Percentiles rank a stretch among this genome's conserved stretches.
These are phyloP conservation scores for Neocrepidodera transversa DNA, from an alignment of 2,888 invertebrate species.

Conservation along the genomic window DNA sequence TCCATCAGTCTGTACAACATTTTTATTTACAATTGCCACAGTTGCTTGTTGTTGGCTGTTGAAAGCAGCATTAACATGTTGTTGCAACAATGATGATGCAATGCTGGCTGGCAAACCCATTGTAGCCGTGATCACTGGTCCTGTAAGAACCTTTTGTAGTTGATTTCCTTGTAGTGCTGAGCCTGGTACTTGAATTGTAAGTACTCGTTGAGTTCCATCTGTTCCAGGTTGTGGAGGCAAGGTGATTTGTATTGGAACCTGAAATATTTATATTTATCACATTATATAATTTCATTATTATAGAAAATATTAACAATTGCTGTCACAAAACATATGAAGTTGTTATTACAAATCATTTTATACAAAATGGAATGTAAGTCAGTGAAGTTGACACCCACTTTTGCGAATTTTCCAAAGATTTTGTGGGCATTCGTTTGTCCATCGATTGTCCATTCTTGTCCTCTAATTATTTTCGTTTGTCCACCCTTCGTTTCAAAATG, in stretches of 20 bases:
- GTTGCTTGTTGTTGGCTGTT: conserved; percentile 49
- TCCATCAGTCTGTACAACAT: conserved; percentile 49
- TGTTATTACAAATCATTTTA: too few species aligned
- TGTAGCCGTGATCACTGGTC: conserved; percentile 88
- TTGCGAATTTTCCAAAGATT: too few species aligned
- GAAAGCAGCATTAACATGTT: conserved; percentile 83
- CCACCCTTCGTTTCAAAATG: too few species aligned
- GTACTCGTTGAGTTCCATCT: conserved; percentile 69
- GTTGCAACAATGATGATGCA: conserved; percentile 84
- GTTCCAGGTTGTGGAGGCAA: conserved; percentile 81
- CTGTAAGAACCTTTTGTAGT: conserved; percentile 76
- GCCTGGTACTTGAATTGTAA: conserved; percentile 91
- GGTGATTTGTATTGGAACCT: conserved; percentile 74
- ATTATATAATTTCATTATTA: background rate
- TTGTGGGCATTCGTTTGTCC: too few species aligned
- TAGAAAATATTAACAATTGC: background rate
- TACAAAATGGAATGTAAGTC: too few species aligned
- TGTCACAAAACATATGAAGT: too few species aligned
- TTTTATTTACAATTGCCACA: conserved; percentile 43
- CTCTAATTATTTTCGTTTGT: too few species aligned
- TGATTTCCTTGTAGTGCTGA: conserved; percentile 74
- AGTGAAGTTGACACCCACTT: too few species aligned
- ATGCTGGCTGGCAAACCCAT: conserved; percentile 84
- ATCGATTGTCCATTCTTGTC: too few species aligned
- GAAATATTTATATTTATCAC: too few species aligned